Conservation (phyloP, 2,113 vertebrate species). For the Hemiprocne comata region DNA sequence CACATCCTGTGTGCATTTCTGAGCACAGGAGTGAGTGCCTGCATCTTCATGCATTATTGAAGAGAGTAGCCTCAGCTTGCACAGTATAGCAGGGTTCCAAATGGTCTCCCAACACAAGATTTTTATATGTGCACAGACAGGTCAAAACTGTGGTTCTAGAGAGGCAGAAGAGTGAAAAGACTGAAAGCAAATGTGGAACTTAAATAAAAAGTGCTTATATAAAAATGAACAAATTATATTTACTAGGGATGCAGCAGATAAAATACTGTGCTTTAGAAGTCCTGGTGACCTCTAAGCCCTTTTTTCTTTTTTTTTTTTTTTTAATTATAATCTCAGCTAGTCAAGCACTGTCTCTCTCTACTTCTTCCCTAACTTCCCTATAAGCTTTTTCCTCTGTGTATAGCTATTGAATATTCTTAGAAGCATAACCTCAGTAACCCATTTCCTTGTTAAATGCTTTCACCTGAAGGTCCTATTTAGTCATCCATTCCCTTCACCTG, state of each 20-base stretch:
- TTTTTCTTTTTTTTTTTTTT: too few relatives aligned
- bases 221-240: neutral
- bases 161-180: neutral
- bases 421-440: constrained; percentile 43
- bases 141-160: neutral
- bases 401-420: constrained; percentile 33
- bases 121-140: neutral
- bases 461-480: constrained; percentile 31
- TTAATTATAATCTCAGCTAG: neutral
- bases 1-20: constrained; percentile 58
- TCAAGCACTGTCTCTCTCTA: neutral
- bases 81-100: constrained; percentile 37
- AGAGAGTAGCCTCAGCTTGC: constrained; percentile 15
- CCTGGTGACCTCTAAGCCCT: neutral
- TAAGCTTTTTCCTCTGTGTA: neutral
- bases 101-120: neutral
- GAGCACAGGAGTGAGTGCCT: constrained; percentile 28
- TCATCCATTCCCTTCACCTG: neutral
- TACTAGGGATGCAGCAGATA: neutral
- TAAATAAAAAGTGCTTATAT: constrained; percentile 17
- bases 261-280: neutral
- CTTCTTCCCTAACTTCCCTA: neutral
- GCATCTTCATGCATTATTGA: constrained; percentile 70
- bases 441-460: constrained; percentile 46
- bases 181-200: neutral